phyloP scores from a whole-genome alignment of 92 coral and sea anemone genomes.

The Phenganax stokvisi region DNA sequence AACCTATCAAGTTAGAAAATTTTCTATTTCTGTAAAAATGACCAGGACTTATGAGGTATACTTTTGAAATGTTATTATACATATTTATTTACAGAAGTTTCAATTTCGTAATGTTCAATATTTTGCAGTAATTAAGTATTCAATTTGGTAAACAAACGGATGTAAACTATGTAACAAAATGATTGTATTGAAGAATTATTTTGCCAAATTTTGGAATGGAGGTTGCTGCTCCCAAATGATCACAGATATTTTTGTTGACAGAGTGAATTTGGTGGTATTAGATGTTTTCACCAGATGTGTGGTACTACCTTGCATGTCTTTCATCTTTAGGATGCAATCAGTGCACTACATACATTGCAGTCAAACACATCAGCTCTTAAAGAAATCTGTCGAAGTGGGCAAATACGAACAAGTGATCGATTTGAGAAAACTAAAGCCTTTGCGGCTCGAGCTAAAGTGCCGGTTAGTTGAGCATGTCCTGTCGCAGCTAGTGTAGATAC shows the following conservation, averaged over 20 bases:
- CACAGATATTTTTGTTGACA: too few relatives aligned
- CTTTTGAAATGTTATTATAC: neutral
- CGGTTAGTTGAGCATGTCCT: slow-evolving; percentile 50
- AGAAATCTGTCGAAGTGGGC: slow-evolving; percentile 66
- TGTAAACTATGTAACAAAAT: too few relatives aligned
- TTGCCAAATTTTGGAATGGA: too few relatives aligned
- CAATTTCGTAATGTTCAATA: neutral
- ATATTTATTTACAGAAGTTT: neutral
- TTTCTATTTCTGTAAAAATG: slow-evolving; percentile 8
- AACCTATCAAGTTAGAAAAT: neutral
- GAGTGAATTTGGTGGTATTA: too few relatives aligned
- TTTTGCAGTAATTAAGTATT: too few relatives aligned
- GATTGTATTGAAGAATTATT: too few relatives aligned
- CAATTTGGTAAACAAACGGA: too few relatives aligned
- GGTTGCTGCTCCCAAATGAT: too few relatives aligned
- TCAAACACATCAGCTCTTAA: slow-evolving; percentile 82
- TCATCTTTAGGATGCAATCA: slow-evolving; percentile 74
- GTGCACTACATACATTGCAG: slow-evolving; percentile 81
- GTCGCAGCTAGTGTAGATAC: neutral
- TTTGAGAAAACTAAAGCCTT: slow-evolving; percentile 65
- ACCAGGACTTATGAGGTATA: slow-evolving; percentile 26
- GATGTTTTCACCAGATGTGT: neutral
- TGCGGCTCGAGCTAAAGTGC: slow-evolving; percentile 77
- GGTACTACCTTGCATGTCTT: neutral
- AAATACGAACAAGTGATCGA: slow-evolving; percentile 69